Conservation (phyloP, 2,888 invertebrate genomes). For the Xylocampa areola region DNA sequence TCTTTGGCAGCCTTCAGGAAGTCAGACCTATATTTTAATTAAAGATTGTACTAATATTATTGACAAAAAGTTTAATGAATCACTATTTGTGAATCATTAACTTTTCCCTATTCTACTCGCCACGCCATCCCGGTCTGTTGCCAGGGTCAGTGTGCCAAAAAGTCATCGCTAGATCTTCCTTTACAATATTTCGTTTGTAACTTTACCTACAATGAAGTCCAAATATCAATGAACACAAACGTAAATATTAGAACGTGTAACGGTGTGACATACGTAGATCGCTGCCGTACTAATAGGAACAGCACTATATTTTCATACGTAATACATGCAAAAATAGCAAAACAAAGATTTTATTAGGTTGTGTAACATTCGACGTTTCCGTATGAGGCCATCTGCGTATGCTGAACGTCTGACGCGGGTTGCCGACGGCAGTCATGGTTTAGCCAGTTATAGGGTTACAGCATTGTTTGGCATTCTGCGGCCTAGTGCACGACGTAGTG, state of each 20-base stretch:
- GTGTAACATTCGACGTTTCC: conserved; percentile 54
- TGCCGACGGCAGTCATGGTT: conserved; percentile 26
- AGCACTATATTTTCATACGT: conserved; percentile 12
- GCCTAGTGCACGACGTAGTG: conserved; percentile 23
- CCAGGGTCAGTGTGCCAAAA: conserved; percentile 40
- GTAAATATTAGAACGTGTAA: too few species aligned
- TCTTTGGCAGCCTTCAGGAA: conserved; percentile 29
- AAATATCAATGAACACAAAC: conserved; percentile 12
- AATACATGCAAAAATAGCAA: conserved; percentile 34
- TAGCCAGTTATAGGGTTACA: conserved; percentile 19
- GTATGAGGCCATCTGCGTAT: conserved; percentile 40
- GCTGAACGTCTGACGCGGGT: conserved; percentile 53
- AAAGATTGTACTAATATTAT: conserved; percentile 11
- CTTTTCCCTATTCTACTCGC: conserved; percentile 13
- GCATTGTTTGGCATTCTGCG: conserved; percentile 31
- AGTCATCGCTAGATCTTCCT: conserved; percentile 10
- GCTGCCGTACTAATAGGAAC: conserved; percentile 19
- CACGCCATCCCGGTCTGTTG: conserved; percentile 26
- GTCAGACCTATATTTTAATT: conserved; percentile 12
- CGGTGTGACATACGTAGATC: conserved; percentile 1
- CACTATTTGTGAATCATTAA: conserved; percentile 36
- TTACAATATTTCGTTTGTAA: too few species aligned
- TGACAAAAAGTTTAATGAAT: conserved; percentile 27
- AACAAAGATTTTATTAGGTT: conserved; percentile 44
- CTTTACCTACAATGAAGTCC: neutral